These are phyloP conservation scores for Polymixis flavicincta DNA, from an alignment of 2,888 invertebrate genomes.

Conservation along the genomic window DNA sequence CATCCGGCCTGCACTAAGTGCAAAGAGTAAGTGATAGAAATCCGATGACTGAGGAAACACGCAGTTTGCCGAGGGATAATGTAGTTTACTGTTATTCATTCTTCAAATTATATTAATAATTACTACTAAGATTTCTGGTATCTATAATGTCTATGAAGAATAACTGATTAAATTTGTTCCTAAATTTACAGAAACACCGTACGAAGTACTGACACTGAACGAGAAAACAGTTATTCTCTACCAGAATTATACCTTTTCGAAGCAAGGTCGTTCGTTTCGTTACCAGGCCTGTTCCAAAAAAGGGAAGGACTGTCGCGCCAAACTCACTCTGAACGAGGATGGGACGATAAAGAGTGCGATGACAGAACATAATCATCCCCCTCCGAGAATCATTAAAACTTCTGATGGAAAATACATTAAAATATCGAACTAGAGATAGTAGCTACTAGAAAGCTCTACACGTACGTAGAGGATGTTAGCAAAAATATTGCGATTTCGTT, in stretches of 20 bases:
- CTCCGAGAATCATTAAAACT: constrained; percentile 53
- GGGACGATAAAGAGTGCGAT: constrained; percentile 55
- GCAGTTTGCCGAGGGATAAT: too few species aligned
- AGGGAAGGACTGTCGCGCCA: constrained; percentile 62
- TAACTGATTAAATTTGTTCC: neutral
- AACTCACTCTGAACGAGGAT: constrained; percentile 56
- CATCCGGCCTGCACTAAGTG: too few species aligned
- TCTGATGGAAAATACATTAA: constrained; percentile 26
- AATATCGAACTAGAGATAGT: neutral
- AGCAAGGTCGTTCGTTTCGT: constrained; percentile 44
- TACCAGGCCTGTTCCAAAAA: constrained; percentile 64
- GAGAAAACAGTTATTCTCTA: constrained; percentile 53
- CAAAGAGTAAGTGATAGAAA: too few species aligned
- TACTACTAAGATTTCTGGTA: too few species aligned
- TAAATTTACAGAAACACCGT: constrained; percentile 36
- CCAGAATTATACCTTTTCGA: constrained; percentile 61
- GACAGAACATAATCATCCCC: constrained; percentile 68
- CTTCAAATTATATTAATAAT: too few species aligned
- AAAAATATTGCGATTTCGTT: neutral
- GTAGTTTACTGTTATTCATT: too few species aligned
- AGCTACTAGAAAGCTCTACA: too few species aligned
- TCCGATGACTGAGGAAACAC: too few species aligned
- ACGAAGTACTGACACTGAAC: constrained; percentile 41
- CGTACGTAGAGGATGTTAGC: too few species aligned
- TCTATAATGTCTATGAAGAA: too few species aligned